These are phyloP conservation scores for Myiotriccus ornatus DNA, from an alignment of 2,797 vertebrate species.

Conservation along the genomic window DNA sequence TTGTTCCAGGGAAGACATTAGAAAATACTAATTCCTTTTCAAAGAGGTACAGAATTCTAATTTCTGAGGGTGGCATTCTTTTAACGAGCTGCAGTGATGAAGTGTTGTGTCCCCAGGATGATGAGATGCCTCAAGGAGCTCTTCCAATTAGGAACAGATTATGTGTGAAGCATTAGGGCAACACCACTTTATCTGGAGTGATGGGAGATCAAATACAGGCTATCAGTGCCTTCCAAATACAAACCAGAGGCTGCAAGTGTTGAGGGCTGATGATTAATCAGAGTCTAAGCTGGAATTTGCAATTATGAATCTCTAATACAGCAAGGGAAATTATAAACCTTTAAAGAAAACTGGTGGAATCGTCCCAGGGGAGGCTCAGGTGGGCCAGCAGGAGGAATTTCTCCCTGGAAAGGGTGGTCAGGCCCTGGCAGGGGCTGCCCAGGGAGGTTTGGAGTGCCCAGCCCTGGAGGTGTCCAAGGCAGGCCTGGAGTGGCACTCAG, in stretches of 20 bases:
- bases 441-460: background rate
- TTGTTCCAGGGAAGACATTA: background rate
- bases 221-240: background rate
- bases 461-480: background rate
- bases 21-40: background rate
- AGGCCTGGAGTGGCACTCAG: background rate
- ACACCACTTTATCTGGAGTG: background rate
- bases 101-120: background rate
- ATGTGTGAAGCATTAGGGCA: background rate
- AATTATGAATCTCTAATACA: background rate
- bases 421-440: background rate
- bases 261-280: background rate
- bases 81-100: background rate
- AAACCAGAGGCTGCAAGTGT: background rate
- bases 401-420: background rate
- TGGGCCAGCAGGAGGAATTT: background rate
- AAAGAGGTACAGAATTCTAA: background rate
- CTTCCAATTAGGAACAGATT: background rate
- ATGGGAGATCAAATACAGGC: background rate
- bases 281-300: background rate
- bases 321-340: rapidly evolving
- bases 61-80: background rate
- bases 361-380: background rate
- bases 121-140: background rate
- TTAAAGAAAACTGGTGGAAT: background rate